Percentiles rank a stretch among this genome's conserved stretches.
These are phyloP conservation scores for Drosophila bunnanda DNA, from an alignment of 2,888 invertebrate species.

Conservation along the genomic window DNA sequence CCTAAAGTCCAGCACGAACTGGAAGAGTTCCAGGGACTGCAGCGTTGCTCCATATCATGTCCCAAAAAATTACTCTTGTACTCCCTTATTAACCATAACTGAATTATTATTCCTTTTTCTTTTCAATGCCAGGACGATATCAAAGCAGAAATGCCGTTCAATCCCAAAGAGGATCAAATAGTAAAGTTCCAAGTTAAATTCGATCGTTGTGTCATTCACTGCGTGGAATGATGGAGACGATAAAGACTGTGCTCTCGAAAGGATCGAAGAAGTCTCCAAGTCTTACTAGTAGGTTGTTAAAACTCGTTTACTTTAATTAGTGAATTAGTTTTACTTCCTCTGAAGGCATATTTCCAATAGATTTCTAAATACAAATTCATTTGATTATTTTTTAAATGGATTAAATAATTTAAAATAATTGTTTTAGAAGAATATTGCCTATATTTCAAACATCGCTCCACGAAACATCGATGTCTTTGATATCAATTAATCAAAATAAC, in stretches of 20 bases:
- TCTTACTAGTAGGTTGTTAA: slow-evolving; percentile 47
- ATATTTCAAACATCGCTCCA: neutral
- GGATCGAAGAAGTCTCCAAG: slow-evolving; percentile 84
- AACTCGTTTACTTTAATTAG: slow-evolving; percentile 6
- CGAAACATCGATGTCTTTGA: neutral
- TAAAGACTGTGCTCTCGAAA: slow-evolving; percentile 89
- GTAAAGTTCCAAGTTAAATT: too few species aligned
- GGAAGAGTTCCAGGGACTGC: too few species aligned
- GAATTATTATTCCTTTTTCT: neutral
- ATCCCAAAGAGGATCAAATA: slow-evolving; percentile 90
- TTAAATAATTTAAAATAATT: neutral
- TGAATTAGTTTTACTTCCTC: neutral
- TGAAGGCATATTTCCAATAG: neutral
- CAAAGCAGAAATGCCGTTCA: slow-evolving; percentile 90
- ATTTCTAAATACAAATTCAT: neutral
- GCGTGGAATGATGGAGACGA: slow-evolving; percentile 90
- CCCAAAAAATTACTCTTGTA: too few species aligned
- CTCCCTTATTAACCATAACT: too few species aligned
- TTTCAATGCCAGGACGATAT: slow-evolving; percentile 93
- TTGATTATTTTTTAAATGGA: neutral
- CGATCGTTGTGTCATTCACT: too few species aligned
- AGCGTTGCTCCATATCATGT: too few species aligned
- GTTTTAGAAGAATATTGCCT: neutral
- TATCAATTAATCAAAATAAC: neutral
- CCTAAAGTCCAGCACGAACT: too few species aligned